Evolutionary conservation across 92 coral and sea anemone species (phyloP), one percentile per base, ranked within the genome.

Genomic region (Bergia puertoricense): DNA sequence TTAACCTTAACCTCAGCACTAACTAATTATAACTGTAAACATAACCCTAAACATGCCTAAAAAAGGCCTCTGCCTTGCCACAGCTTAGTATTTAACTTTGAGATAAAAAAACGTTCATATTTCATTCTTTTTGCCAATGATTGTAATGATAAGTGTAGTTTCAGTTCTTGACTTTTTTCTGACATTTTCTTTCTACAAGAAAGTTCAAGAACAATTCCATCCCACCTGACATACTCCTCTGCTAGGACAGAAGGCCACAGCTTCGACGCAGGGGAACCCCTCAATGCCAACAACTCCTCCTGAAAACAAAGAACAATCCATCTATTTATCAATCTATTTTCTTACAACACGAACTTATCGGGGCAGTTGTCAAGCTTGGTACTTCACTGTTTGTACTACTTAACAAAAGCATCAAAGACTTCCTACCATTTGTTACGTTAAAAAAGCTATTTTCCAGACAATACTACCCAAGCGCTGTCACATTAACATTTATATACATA

Each of bases 241-340:
- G 96, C 93, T n/a, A 95, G 85, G 41, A 91, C 83, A 3, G 92
- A 80, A 13, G 99, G 99, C 93, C 98, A 94, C 8, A 91, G 80
- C 45, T 94, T 91, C 4, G 95, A 93, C 10, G 94, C 93, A 48
- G 98, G 93, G 45, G 92, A 86, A 36, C 89, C 98, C 81, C 93
- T 95, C 37, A 96, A 40, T 23, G 91, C 89, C 48, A 91, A 77
- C 54, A 95, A 79, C 42, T 95, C 97, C 10, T 96, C 98, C 99
- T 96, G 59, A 68, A 79, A 38, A 39, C 81, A 85, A 81, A 89
- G 54, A 86, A 65, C n/a, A 43, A 9, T 50, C 5, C 10, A 16
- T 50, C 30, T 30, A 30, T 30, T 30, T 30, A 30, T 30, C 30
- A 30, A 30, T 66, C 40, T 40, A 13, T 42, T 42, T 36, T 11